phyloP scores from a whole-genome alignment of 2,113 vertebrate species.

The Tapirus terrestris region DNA sequence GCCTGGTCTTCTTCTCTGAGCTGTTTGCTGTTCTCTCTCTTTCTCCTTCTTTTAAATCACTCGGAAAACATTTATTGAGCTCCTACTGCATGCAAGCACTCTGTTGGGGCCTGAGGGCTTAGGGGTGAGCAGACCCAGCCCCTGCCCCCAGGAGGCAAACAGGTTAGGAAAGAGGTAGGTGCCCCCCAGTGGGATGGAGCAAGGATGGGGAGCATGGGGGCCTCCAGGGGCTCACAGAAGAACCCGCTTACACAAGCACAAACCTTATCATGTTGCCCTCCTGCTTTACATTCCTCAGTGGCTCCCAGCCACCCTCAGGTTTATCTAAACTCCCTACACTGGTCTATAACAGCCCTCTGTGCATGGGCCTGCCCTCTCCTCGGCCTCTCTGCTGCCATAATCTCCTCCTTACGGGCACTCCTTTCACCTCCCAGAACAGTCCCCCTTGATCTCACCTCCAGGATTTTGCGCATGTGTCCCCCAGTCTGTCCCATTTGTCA shows the following conservation, averaged over 20 bases:
- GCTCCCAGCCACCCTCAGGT: not conserved
- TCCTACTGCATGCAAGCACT: not conserved
- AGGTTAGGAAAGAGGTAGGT: not conserved
- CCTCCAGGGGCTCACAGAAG: not conserved
- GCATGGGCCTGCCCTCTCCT: too few relatives aligned
- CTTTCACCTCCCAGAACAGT: not conserved
- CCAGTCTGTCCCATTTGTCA: not conserved
- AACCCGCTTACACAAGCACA: not conserved
- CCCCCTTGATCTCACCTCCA: not conserved
- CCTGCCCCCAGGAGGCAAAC: accelerated
- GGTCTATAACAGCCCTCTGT: not conserved
- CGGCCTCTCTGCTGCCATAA: accelerated
- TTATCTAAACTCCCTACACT: not conserved
- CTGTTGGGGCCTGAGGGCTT: not conserved
- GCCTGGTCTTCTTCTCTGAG: not conserved
- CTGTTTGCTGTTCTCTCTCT: not conserved
- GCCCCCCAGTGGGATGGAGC: not conserved
- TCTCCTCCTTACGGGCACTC: not conserved
- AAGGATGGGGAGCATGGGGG: accelerated
- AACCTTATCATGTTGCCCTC: not conserved
- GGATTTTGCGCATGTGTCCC: not conserved
- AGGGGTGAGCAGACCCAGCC: not conserved
- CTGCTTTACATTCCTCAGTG: not conserved
- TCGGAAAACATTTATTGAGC: not conserved
- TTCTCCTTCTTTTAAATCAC: not conserved